Evolutionary conservation across 2,797 vertebrate species (phyloP), one percentile per base, ranked within the genome.

Genomic region (Pteropus rufus): DNA sequence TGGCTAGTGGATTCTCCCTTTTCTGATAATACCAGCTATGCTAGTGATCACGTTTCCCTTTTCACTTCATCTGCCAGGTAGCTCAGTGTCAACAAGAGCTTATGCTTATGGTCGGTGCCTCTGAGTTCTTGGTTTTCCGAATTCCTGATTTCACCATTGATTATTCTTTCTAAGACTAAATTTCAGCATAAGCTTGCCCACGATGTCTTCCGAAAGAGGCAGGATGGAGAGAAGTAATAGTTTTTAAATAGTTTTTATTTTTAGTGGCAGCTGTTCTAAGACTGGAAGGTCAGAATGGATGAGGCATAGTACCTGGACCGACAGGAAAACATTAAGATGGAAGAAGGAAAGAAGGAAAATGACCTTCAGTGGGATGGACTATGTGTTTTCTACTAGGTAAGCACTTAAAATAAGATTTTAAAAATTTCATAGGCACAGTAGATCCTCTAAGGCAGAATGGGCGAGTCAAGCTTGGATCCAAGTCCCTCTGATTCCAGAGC

Each of bases 301-400:
- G 34, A 81, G 26, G 72, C n/a, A 11, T 21, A 70, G n/a, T 21
- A 36, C 7, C 3, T 9, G n/a, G 44, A 70, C 49, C 9, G 26
- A 29, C 5, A 79, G 83, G 65, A 60, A 73, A 58, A 58, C 10
- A 15, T 6, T 31, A 10, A n/a, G 26, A 41, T 11, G n/a, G 56
- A 76, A 10, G 34, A 44, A 72, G 16, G 49, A 80, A 29, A 70
- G 44, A 29, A 70, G 52, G 39, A 18, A 52, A 54, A 49, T 0
- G 39, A 62, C 12, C 3, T 64, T 58, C 24, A 7, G 0, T 18
- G n/a, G 5, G 10, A 7, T 2, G 9, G 1, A 41, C 62, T 21
- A 7, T 2, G 3, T 21, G 23, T 10, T 52, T 49, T 29, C 21
- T 3, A 4, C 56, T 67, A n/a, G 2, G 18, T 46, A 58, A 72